Evolutionary conservation across 2,113 vertebrate genomes (phyloP).

Genomic region (Podarcis cretensis): DNA sequence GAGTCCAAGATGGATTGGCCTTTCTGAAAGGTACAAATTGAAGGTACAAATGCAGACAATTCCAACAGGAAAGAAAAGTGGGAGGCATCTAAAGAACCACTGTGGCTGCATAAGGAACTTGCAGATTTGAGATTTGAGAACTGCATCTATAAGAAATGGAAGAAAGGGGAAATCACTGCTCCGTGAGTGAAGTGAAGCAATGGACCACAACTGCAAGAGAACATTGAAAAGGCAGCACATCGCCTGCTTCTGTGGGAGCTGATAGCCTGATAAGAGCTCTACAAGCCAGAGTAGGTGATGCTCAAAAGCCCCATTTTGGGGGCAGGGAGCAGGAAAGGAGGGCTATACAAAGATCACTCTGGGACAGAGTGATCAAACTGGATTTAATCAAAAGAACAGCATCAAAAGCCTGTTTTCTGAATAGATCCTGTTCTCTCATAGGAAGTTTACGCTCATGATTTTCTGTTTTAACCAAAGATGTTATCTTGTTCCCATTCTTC

Average conservation of each 20-base stretch:
- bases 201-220: not conserved
- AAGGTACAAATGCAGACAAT: too few relatives aligned
- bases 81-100: too few relatives aligned
- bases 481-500: slow-evolving; percentile 39
- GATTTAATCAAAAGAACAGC: slow-evolving; percentile 34
- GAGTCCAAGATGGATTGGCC: too few relatives aligned
- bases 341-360: not conserved
- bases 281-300: not conserved
- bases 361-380: slow-evolving; percentile 13
- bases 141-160: too few relatives aligned
- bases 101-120: too few relatives aligned
- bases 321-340: too few relatives aligned
- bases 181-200: not conserved
- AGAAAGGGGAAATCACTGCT: too few relatives aligned
- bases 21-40: too few relatives aligned
- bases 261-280: not conserved
- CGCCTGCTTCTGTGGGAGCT: not conserved
- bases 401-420: slow-evolving; percentile 39
- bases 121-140: too few relatives aligned
- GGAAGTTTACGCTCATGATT: slow-evolving; percentile 9
- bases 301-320: not conserved
- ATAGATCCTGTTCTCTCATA: slow-evolving; percentile 33
- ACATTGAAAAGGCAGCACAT: not conserved
- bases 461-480: slow-evolving; percentile 17
- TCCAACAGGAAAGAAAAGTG: too few relatives aligned